A percentile compares a stretch with the other conserved stretches of the same genome.
phyloP scores from a whole-genome alignment of 2,113 vertebrate species.

The Plestiodon gilberti region DNA sequence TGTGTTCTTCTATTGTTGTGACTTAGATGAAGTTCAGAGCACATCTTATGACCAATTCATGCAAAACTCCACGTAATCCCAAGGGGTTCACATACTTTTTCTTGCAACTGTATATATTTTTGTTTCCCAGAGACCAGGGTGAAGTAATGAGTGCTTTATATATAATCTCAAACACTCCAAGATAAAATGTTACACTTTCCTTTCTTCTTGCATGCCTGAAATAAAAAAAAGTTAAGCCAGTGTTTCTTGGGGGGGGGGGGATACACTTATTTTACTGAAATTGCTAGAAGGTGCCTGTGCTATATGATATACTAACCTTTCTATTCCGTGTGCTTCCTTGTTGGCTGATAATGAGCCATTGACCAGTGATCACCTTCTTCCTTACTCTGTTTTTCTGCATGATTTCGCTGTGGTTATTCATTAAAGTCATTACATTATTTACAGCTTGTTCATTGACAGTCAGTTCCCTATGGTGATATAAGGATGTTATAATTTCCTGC shows the following conservation, averaged over 20 bases:
- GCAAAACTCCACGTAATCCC: too few relatives aligned
- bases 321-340: constrained; percentile 5
- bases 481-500: constrained; percentile 54
- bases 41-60: too few relatives aligned
- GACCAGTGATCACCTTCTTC: background rate
- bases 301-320: background rate
- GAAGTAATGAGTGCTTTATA: background rate
- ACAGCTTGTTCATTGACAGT: constrained; percentile 45
- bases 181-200: constrained; percentile 1
- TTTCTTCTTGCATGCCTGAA: background rate
- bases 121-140: constrained; percentile 28
- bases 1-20: too few relatives aligned
- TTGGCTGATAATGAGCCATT: constrained; percentile 35
- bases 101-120: background rate
- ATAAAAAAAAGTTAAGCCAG: constrained; percentile 7
- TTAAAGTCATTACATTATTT: constrained; percentile 65
- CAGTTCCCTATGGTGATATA: constrained; percentile 50
- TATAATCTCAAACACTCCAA: constrained; percentile 16
- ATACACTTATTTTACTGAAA: background rate
- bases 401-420: constrained; percentile 55
- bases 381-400: constrained; percentile 42
- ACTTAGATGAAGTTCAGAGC: too few relatives aligned
- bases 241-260: background rate
- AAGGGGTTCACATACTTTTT: too few relatives aligned
- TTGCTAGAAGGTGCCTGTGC: background rate